A percentile compares a stretch with the other conserved stretches of the same genome.
These are phyloP conservation scores for Amphiura filiformis DNA, from an alignment of 35 echinoderm and acorn worm species.

Conservation along the genomic window DNA sequence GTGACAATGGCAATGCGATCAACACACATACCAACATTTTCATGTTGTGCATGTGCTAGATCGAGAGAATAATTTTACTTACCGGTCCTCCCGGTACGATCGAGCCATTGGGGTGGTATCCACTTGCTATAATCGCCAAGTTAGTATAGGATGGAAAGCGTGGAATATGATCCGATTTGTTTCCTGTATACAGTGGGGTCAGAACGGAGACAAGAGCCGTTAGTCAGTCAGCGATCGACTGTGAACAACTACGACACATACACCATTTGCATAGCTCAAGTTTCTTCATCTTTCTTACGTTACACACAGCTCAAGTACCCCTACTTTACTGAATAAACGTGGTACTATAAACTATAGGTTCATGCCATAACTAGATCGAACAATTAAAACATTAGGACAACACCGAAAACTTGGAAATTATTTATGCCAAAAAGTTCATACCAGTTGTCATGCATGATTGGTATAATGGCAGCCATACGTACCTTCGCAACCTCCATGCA, in stretches of 20 bases:
- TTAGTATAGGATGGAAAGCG: conserved; percentile 42
- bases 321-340: background rate
- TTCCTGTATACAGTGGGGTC: conserved; percentile 30
- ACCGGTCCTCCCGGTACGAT: conserved; percentile 48
- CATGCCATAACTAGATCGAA: background rate
- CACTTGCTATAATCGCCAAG: conserved; percentile 47
- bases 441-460: conserved; percentile 10
- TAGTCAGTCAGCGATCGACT: conserved; percentile 4
- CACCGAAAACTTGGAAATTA: background rate
- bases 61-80: conserved; percentile 16
- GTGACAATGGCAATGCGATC: too few relatives aligned
- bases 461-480: conserved; percentile 23
- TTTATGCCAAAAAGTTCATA: background rate
- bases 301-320: background rate
- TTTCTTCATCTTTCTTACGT: background rate
- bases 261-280: background rate
- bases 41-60: too few relatives aligned
- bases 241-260: conserved; percentile 5
- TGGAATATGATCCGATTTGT: conserved; percentile 47
- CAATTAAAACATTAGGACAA: background rate
- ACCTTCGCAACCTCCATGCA: conserved; percentile 60
- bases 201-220: background rate
- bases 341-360: background rate
- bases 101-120: conserved; percentile 55
- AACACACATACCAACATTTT: too few relatives aligned